Conservation (phyloP, 2,888 invertebrate species). For the Drosophila anomalata region DNA sequence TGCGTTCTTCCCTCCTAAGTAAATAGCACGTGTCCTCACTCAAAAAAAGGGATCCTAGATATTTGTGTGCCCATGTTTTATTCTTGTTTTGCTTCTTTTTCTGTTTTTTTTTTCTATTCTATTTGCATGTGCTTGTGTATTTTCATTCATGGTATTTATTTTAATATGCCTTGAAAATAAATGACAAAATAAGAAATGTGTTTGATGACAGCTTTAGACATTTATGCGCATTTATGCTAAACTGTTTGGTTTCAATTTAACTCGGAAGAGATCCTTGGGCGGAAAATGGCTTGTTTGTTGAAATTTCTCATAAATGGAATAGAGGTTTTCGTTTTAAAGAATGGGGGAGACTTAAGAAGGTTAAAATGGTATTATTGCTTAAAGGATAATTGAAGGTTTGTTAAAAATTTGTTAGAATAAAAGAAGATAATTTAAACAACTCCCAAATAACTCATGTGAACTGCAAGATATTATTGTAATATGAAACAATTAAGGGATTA, state of each 20-base stretch:
- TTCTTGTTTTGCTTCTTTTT: constrained; percentile 1
- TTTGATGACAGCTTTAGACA: constrained; percentile 76
- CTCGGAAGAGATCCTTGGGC: neutral
- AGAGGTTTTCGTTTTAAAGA: no score
- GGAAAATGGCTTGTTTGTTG: neutral
- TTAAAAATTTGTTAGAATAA: no score
- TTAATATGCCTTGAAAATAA: constrained; percentile 51
- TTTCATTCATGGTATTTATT: constrained; percentile 57
- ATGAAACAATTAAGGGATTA: neutral
- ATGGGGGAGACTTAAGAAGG: no score
- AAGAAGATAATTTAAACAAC: neutral
- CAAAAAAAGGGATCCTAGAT: constrained; percentile 27
- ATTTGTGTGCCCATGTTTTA: constrained; percentile 9
- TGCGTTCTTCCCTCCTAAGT: constrained; percentile 43
- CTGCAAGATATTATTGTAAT: neutral
- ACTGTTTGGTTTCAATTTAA: constrained; percentile 65
- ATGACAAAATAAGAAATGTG: constrained; percentile 64
- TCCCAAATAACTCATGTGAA: neutral
- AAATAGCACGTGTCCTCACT: constrained; percentile 46
- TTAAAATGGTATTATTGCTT: no score
- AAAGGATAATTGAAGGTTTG: no score
- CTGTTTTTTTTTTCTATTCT: neutral
- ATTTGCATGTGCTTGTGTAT: constrained; percentile 12
- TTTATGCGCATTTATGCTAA: constrained; percentile 78
- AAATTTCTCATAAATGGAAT: no score